These are phyloP conservation scores for Eustalomyia histrio DNA, from an alignment of 2,888 invertebrate genomes.

Conservation along the genomic window DNA sequence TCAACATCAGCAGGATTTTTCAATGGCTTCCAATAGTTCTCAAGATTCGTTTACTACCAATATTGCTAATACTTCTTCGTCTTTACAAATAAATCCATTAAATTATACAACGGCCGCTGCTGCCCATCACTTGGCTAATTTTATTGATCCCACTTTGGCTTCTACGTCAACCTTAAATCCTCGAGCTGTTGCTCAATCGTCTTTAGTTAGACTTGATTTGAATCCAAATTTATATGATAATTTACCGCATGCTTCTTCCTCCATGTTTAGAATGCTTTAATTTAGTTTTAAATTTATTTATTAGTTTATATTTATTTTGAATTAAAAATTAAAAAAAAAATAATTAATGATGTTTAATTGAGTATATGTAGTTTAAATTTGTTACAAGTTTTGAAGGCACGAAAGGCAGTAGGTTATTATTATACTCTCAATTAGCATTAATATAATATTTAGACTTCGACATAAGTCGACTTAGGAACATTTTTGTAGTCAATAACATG, in stretches of 20 bases:
- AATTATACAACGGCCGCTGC: background rate
- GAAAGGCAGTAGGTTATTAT: too few relatives aligned
- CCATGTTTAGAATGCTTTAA: conserved; percentile 36
- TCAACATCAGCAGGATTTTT: background rate
- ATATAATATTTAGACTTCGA: too few relatives aligned
- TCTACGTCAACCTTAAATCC: background rate
- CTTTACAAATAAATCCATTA: background rate
- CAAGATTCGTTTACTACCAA: background rate
- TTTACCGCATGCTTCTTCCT: background rate
- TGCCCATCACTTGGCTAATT: conserved; percentile 39
- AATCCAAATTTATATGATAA: conserved; percentile 22
- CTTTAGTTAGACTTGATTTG: conserved; percentile 11
- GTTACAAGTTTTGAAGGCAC: too few relatives aligned
- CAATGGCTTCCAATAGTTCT: background rate
- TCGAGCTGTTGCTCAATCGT: background rate
- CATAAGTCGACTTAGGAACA: too few relatives aligned
- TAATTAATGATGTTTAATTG: too few relatives aligned
- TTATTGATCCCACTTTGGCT: background rate
- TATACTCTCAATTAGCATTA: too few relatives aligned
- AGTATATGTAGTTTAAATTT: too few relatives aligned
- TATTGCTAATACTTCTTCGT: background rate
- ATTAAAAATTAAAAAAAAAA: too few relatives aligned
- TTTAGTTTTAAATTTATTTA: background rate
- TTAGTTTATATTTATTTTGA: too few relatives aligned
- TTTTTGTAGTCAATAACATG: too few relatives aligned